A percentile compares a stretch with the other conserved stretches of the same genome.
phyloP scores from a whole-genome alignment of 2,888 invertebrate species.

The Microplitis deprimator region DNA sequence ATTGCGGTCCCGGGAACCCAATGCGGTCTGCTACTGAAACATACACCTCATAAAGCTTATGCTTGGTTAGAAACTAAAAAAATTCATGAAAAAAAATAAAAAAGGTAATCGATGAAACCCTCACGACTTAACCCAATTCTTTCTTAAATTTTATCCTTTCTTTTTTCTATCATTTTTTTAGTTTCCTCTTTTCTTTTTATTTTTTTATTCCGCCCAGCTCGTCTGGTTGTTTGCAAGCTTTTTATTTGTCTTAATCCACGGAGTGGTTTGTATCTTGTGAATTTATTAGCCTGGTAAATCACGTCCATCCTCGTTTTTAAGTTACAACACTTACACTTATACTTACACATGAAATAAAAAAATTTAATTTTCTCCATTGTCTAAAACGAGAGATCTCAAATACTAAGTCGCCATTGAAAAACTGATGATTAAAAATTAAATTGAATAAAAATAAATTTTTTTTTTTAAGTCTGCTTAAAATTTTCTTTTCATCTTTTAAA shows the following conservation, averaged over 20 bases:
- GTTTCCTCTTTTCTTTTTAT: constrained; percentile 9
- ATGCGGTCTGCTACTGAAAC: neutral
- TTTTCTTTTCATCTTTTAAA: neutral
- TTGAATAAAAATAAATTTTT: too few species aligned
- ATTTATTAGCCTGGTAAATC: neutral
- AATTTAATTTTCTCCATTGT: too few species aligned
- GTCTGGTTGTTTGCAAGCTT: neutral
- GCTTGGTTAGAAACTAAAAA: constrained; percentile 11
- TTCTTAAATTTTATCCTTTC: constrained; percentile 19
- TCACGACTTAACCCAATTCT: constrained; percentile 40
- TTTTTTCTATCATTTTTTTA: constrained; percentile 22
- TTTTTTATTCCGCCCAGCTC: neutral
- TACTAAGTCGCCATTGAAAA: too few species aligned
- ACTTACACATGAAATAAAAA: neutral
- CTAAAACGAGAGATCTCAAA: too few species aligned
- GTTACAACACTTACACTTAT: neutral
- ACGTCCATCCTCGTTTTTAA: neutral
- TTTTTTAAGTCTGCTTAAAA: neutral
- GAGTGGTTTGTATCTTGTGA: neutral
- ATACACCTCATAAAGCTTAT: constrained; percentile 53
- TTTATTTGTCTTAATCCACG: constrained; percentile 1
- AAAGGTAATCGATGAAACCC: constrained; percentile 24
- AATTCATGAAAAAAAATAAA: constrained; percentile 26
- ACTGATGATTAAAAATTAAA: too few species aligned
- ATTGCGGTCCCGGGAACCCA: constrained; percentile 51